Evolutionary conservation across 2,797 vertebrate genomes (phyloP).

Genomic region (Propithecus deckenii): DNA sequence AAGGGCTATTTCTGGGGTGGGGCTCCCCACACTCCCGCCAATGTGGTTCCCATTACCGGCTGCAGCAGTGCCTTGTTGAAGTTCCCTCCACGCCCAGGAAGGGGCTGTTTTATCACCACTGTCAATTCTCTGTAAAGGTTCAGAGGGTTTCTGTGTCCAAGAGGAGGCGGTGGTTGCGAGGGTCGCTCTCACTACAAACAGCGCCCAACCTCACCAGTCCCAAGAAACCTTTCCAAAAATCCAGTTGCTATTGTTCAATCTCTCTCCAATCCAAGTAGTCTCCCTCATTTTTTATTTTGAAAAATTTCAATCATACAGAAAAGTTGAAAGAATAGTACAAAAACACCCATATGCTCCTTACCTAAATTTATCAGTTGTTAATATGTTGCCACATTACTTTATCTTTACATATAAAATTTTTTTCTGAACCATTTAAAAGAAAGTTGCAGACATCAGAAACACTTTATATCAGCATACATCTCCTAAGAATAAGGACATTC

Average conservation of each 20-base stretch:
- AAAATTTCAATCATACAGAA: neutral
- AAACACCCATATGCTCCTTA: neutral
- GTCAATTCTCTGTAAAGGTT: conserved; percentile 74
- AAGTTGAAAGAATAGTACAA: neutral
- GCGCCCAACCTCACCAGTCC: fast-evolving
- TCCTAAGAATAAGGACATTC: neutral
- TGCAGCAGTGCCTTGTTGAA: conserved; percentile 55
- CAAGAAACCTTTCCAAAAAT: neutral
- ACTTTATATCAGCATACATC: neutral
- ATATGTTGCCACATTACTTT: neutral
- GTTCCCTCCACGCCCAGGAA: conserved; percentile 71
- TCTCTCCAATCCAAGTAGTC: neutral
- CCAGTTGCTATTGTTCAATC: neutral
- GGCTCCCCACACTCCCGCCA: conserved; percentile 72
- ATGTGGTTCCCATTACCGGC: conserved; percentile 84
- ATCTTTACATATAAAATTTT: neutral
- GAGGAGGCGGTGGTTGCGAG: neutral
- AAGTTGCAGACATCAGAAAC: neutral
- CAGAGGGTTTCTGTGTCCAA: conserved; percentile 56
- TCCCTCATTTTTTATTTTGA: neutral
- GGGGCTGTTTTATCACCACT: conserved; percentile 80
- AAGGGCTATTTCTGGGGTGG: conserved; percentile 66
- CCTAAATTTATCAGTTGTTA: neutral
- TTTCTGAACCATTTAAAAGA: neutral
- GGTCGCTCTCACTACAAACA: neutral